A percentile compares a stretch with the other conserved stretches of the same genome.
These are phyloP conservation scores for Atta cephalotes DNA, from an alignment of 1,140 invertebrate species.

Conservation along the genomic window DNA sequence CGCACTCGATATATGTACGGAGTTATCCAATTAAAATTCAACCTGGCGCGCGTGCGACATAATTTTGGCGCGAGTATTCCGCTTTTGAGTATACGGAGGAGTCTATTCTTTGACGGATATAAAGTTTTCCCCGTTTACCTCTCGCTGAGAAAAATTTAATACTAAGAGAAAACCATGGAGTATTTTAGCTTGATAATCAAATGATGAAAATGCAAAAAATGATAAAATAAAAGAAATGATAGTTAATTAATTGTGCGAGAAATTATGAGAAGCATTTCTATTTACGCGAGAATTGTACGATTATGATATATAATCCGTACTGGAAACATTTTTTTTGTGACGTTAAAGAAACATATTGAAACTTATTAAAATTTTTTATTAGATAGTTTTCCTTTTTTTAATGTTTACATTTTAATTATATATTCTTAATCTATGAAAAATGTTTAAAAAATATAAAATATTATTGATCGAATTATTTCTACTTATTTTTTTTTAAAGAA, in stretches of 20 bases:
- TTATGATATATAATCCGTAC: too few species aligned
- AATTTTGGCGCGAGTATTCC: constrained; percentile 37
- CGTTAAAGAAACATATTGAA: too few species aligned
- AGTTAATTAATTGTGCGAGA: not conserved
- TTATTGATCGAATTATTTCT: too few species aligned
- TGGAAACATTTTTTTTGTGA: too few species aligned
- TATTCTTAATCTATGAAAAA: too few species aligned
- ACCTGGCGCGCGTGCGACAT: constrained; percentile 22
- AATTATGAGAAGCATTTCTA: not conserved
- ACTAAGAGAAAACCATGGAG: not conserved
- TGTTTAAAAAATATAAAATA: too few species aligned
- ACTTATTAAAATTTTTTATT: too few species aligned
- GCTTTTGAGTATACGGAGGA: not conserved
- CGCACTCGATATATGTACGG: constrained; percentile 28
- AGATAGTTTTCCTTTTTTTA: too few species aligned
- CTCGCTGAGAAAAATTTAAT: not conserved
- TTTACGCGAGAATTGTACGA: not conserved
- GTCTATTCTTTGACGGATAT: constrained; percentile 30
- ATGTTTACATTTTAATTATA: too few species aligned
- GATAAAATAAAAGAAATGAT: not conserved
- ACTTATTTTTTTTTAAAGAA: too few species aligned
- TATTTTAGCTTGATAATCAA: not conserved
- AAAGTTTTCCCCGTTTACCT: not conserved
- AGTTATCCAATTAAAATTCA: constrained; percentile 51
- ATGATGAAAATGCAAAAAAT: not conserved